Base-by-base conservation (phyloP, 1,140 invertebrate genomes). In the Mycetomoellerius zeteki region DNA sequence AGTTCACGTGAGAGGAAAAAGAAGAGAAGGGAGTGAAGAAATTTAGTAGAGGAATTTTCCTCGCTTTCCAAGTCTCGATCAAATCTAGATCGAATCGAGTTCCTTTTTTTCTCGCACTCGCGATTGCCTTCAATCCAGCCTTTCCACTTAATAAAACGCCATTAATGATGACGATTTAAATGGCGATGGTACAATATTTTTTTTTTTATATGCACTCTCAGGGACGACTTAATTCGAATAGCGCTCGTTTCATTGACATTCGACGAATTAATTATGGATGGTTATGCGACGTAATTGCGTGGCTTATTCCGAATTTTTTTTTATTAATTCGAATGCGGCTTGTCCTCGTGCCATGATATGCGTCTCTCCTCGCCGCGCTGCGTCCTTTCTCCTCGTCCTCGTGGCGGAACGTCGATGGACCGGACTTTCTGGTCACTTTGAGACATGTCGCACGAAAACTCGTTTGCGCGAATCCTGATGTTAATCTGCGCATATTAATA, bases 401-500 rank as follows among this genome's bases (percentile, higher is more conserved):
- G 21, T 14, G 30, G 30, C 30, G 50, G 12, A 24, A 47, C 24
- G 56, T 43, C 14, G 19, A 8, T 47, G 76, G 37, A 73, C 52
- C 21, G 80, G 54, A 84, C 24, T 75, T 60, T 84, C 80, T 73
- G 54, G 54, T 60, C 37, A 24, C 67, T 82, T 73, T 72, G 67
- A 67, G 76, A 65, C 43, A n/a, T 64, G 67, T 73, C 37, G 54
- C 19, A 37, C 19, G 27, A 60, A 73, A 82, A 82, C 67, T 82
- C 52, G 33, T 73, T 82, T 73, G 37, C 69, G 56, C 54, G 67
- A 75, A 73, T 84, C 69, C 33, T 56, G 69, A 73, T 73, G 37
- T 84, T 84, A 73, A 84, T 84, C 69, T 58, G 37, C 54, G 37
- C 52, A n/a, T 62, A 73, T 84, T 84, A 73, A 84, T 72, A 82